phyloP scores from a whole-genome alignment of 2,888 invertebrate species.

The Troides helena region DNA sequence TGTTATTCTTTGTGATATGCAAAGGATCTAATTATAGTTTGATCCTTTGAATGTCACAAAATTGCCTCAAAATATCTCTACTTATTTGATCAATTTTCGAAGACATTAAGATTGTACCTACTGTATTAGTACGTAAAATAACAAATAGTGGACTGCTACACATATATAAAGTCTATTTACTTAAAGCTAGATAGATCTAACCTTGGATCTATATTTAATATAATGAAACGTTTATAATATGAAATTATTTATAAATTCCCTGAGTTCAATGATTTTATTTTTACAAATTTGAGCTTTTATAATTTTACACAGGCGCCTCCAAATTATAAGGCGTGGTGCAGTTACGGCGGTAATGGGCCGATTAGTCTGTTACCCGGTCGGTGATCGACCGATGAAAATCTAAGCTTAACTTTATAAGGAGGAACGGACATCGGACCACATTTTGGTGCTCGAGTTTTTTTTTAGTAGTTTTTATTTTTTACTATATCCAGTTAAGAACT shows the following conservation, averaged over 20 bases:
- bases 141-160: no score
- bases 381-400: conserved; percentile 43
- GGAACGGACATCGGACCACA: conserved; percentile 34
- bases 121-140: no score
- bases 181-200: no score
- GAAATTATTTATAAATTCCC: not conserved
- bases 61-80: no score
- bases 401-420: conserved; percentile 41
- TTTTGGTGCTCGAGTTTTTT: conserved; percentile 31
- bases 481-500: conserved; percentile 16
- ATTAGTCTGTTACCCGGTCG: conserved; percentile 39
- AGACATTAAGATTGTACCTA: no score
- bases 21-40: no score
- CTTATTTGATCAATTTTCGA: no score
- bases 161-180: no score
- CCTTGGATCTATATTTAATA: no score
- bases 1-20: no score
- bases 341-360: conserved; percentile 39
- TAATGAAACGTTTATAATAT: not conserved
- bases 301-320: conserved; percentile 32
- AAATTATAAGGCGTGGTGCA: conserved; percentile 42
- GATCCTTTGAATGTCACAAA: no score
- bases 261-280: not conserved
- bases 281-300: conserved; percentile 6
- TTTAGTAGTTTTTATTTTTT: conserved; percentile 10